A percentile compares a stretch with the other conserved stretches of the same genome.
Conservation (phyloP, 2,113 vertebrate genomes). For the Bubalus kerabau region DNA sequence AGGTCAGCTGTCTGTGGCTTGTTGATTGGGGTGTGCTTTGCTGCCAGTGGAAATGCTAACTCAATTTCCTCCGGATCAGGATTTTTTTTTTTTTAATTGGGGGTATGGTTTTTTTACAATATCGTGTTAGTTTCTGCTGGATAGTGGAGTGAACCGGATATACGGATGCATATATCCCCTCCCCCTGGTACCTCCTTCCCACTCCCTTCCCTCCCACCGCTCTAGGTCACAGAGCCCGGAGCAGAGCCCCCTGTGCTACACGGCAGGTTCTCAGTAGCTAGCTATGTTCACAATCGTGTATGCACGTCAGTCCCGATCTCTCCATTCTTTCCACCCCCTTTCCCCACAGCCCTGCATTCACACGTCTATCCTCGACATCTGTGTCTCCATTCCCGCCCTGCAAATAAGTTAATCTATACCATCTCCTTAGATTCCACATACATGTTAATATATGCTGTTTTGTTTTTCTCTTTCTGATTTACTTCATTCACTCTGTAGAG, state of each 20-base stretch:
- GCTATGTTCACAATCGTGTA: neutral
- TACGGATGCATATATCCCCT: neutral
- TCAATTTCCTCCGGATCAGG: neutral
- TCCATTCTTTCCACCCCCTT: neutral
- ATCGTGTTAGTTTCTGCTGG: neutral
- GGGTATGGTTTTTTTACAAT: neutral
- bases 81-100: neutral
- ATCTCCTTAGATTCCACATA: neutral
- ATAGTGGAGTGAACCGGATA: neutral
- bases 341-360: neutral
- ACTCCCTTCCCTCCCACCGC: accelerated
- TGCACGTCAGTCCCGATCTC: neutral
- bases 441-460: neutral
- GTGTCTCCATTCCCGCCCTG: neutral
- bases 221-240: neutral
- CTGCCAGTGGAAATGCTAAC: neutral
- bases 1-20: neutral
- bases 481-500: neutral
- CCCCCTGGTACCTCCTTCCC: neutral
- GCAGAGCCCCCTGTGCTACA: neutral
- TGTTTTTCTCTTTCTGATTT: neutral
- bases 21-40: neutral
- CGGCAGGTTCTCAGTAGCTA: neutral
- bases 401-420: neutral
- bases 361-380: neutral